Evolutionary conservation across 2,888 invertebrate genomes (phyloP).

Genomic region (Theretra japonica): DNA sequence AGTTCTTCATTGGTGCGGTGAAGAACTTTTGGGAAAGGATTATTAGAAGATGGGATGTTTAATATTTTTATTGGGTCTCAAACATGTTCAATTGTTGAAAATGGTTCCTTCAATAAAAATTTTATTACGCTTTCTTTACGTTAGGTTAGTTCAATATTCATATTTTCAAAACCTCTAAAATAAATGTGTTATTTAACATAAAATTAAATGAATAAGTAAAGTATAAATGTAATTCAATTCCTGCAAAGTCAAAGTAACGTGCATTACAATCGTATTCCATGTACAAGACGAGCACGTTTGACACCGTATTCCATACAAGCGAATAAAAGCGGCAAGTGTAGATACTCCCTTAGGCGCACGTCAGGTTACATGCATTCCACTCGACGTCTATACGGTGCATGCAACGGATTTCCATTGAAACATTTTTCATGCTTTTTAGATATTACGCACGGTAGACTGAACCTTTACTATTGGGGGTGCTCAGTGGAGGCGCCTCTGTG

Average conservation of each 20-base stretch:
- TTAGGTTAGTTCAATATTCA: too few relatives aligned
- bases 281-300: neutral
- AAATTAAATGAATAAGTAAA: too few relatives aligned
- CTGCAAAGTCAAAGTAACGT: neutral
- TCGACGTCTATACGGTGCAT: neutral
- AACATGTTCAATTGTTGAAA: too few relatives aligned
- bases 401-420: conserved; percentile 4
- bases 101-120: too few relatives aligned
- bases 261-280: neutral
- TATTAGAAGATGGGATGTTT: too few relatives aligned
- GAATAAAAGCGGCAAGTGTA: neutral
- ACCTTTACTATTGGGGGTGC: neutral
- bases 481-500: neutral
- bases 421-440: neutral
- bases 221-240: too few relatives aligned
- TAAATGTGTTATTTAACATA: too few relatives aligned
- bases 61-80: too few relatives aligned
- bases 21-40: too few relatives aligned
- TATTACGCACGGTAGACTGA: neutral
- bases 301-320: neutral
- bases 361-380: neutral
- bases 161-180: too few relatives aligned
- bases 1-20: too few relatives aligned
- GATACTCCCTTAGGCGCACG: neutral
- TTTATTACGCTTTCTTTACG: too few relatives aligned